Evolutionary conservation across 2,113 vertebrate species (phyloP).

Genomic region (Pluvialis apricaria): DNA sequence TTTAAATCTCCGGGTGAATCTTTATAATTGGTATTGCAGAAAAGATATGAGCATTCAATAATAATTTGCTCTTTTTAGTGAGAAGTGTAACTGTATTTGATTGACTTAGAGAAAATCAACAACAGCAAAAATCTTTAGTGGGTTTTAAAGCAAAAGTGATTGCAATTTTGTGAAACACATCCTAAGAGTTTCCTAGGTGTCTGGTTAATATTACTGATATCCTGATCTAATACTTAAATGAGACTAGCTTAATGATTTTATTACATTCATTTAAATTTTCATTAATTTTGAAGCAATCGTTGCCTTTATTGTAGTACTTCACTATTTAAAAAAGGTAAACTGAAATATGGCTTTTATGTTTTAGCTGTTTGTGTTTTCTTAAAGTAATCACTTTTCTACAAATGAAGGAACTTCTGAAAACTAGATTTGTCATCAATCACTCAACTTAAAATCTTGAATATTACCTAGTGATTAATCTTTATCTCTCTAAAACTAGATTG

Average conservation of each 20-base stretch:
- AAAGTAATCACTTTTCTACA: neutral
- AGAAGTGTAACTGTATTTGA: neutral
- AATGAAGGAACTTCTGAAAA: neutral
- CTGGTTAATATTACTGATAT: neutral
- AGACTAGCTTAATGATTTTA: neutral
- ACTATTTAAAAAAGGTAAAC: neutral
- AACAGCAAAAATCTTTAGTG: neutral
- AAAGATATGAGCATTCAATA: neutral
- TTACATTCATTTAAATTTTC: neutral
- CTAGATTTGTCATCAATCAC: neutral
- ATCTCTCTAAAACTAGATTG: neutral
- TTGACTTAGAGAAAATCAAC: neutral
- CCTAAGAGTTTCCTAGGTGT: neutral
- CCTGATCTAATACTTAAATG: neutral
- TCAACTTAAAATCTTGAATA: neutral
- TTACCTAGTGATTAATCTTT: neutral
- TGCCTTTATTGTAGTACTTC: neutral
- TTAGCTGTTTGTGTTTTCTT: neutral
- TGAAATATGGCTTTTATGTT: neutral
- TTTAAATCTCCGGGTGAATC: neutral
- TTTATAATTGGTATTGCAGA: neutral
- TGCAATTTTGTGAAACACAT: neutral
- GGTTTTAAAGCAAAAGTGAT: neutral
- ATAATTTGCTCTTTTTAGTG: neutral
- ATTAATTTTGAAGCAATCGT: neutral